Evolutionary conservation across 2,797 vertebrate genomes (phyloP).

Genomic region (Bradypodion ventrale): DNA sequence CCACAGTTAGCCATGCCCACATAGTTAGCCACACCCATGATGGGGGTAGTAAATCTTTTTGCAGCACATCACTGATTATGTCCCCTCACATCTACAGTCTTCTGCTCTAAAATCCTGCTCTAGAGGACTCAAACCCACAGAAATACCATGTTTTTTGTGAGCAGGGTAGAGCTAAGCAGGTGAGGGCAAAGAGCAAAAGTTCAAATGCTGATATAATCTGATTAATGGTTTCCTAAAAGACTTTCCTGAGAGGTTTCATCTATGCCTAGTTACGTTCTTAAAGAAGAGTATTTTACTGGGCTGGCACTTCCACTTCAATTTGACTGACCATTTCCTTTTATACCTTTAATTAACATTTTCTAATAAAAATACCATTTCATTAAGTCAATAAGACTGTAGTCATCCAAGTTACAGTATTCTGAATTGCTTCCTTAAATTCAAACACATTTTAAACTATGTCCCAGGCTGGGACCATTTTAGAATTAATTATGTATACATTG

Average conservation of each 20-base stretch:
- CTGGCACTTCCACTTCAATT: background rate
- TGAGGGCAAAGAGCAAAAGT: background rate
- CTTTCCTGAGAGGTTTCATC: background rate
- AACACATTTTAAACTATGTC: background rate
- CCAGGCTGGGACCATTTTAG: background rate
- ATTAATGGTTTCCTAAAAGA: background rate
- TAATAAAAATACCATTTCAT: background rate
- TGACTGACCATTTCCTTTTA: background rate
- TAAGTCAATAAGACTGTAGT: background rate
- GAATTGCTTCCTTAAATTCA: background rate
- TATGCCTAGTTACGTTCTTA: background rate
- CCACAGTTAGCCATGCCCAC: too few species aligned
- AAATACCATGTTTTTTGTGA: too few species aligned
- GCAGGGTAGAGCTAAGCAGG: too few species aligned
- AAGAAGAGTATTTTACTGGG: background rate
- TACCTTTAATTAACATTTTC: background rate
- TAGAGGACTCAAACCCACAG: too few species aligned
- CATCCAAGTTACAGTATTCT: background rate
- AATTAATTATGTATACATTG: constrained; percentile 5
- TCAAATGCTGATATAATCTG: background rate
- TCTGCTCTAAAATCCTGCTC: too few species aligned
- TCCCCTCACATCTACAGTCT: too few species aligned
- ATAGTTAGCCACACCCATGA: too few species aligned
- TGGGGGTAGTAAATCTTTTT: too few species aligned
- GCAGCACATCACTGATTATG: too few species aligned